Conservation (phyloP, 2,797 vertebrate species). For the Momotus momota region DNA sequence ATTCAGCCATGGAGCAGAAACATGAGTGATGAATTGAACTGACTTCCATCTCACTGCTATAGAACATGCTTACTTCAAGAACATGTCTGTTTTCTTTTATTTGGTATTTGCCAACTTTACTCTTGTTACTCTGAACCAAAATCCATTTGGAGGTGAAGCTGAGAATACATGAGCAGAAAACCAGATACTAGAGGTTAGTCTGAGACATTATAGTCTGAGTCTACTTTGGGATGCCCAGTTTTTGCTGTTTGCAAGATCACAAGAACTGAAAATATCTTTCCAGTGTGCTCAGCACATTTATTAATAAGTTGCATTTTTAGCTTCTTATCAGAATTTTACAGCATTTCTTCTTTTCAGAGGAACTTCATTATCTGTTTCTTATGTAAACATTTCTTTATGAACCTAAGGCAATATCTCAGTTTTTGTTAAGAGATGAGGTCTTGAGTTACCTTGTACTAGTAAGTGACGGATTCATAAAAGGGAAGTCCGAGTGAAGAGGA, state of each 20-base stretch:
- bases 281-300: constrained; percentile 16
- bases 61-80: neutral
- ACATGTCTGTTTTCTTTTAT: neutral
- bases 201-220: neutral
- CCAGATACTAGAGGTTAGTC: neutral
- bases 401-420: neutral
- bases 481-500: neutral
- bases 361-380: neutral
- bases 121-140: constrained; percentile 4
- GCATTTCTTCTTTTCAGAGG: constrained; percentile 4
- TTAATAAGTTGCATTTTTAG: neutral
- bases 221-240: neutral
- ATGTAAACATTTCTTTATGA: constrained; percentile 26
- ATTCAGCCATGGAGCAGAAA: neutral
- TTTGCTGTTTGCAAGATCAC: neutral
- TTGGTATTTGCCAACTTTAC: neutral
- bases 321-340: constrained; percentile 29
- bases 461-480: constrained; percentile 22
- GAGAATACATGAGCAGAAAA: neutral
- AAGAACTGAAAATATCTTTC: constrained; percentile 14
- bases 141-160: neutral
- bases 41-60: neutral
- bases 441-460: neutral
- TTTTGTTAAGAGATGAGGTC: constrained; percentile 16
- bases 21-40: neutral